phyloP scores from a whole-genome alignment of 1,140 invertebrate species.

The Drosophila cardini region DNA sequence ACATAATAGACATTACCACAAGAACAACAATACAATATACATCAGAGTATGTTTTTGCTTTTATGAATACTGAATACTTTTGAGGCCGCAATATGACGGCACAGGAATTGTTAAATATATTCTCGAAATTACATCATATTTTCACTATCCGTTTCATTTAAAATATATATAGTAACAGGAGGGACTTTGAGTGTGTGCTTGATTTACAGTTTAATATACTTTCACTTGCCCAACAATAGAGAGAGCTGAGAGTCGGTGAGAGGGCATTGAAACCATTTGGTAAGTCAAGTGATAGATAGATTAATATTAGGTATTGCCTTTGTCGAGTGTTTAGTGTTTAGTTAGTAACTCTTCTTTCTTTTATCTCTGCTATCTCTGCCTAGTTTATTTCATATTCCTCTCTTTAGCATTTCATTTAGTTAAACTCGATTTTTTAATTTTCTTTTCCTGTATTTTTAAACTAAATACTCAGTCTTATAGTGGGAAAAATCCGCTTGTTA shows the following conservation, averaged over 20 bases:
- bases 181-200: constrained; percentile 27
- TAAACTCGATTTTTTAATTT: constrained; percentile 12
- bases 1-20: constrained; percentile 42
- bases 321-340: constrained; percentile 25
- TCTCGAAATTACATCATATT: constrained; percentile 6
- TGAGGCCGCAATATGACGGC: constrained; percentile 53
- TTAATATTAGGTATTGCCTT: constrained; percentile 28
- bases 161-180: constrained; percentile 26
- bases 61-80: constrained; percentile 45
- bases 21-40: constrained; percentile 25
- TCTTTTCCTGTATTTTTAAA: constrained; percentile 65
- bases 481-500: constrained; percentile 84
- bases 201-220: background rate
- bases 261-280: constrained; percentile 70
- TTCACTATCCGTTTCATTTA: background rate
- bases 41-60: constrained; percentile 16
- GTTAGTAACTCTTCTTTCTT: constrained; percentile 72
- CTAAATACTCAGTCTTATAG: constrained; percentile 84
- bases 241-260: constrained; percentile 43
- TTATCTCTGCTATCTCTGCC: too few species aligned
- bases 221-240: constrained; percentile 17
- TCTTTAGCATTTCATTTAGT: constrained; percentile 25
- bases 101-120: constrained; percentile 25
- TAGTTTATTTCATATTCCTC: constrained; percentile 27
- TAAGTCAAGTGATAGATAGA: constrained; percentile 45